phyloP scores from a whole-genome alignment of 2,113 vertebrate species.

The Odontophorus gujanensis region DNA sequence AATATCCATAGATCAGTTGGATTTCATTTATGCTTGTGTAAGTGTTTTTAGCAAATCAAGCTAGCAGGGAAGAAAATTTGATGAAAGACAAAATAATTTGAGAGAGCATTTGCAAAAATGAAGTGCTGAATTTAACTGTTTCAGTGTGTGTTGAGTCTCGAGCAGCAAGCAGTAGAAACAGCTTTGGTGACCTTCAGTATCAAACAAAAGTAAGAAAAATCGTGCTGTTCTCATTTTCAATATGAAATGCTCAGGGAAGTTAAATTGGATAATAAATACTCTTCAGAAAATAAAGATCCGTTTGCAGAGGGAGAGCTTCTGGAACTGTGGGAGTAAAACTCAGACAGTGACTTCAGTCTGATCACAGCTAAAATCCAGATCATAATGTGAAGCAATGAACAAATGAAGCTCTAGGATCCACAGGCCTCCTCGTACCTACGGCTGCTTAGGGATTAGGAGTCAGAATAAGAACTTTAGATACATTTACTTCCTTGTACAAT shows the following conservation, averaged over 20 bases:
- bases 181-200: neutral
- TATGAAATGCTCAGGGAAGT: neutral
- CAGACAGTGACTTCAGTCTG: neutral
- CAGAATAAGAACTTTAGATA: no score
- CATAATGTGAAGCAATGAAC: neutral
- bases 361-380: neutral
- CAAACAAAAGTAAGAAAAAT: neutral
- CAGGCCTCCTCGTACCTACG: no score
- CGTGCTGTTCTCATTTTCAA: neutral
- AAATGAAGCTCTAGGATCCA: rapidly evolving
- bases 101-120: neutral
- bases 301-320: neutral
- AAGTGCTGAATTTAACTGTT: neutral
- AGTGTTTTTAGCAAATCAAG: neutral
- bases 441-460: neutral
- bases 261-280: neutral
- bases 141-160: neutral
- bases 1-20: neutral
- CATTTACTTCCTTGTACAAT: neutral
- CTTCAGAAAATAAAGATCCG: neutral
- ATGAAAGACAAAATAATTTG: neutral
- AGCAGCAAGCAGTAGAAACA: neutral
- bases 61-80: neutral
- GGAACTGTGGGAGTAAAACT: neutral
- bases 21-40: neutral